Percentiles rank a stretch among this genome's conserved stretches.
Evolutionary conservation across 2,113 vertebrate species (phyloP).

Genomic region (Chamaetylas fuelleborni): DNA sequence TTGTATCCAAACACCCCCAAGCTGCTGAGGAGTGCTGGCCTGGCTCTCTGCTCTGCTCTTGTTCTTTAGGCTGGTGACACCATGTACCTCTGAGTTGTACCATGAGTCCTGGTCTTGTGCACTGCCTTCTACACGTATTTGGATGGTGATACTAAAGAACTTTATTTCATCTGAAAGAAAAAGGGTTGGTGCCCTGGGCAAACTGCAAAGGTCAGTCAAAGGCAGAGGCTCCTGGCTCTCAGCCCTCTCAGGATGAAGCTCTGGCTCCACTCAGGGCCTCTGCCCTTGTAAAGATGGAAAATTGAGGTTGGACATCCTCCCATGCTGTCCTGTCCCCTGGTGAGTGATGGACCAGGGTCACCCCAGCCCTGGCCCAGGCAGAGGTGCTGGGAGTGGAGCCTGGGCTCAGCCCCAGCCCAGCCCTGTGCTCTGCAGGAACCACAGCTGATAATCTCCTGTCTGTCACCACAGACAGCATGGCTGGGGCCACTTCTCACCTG

Average conservation of each 20-base stretch:
- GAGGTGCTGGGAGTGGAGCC: not conserved
- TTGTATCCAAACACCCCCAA: not conserved
- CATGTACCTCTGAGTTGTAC: not conserved
- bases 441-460: not conserved
- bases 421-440: not conserved
- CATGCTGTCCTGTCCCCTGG: not conserved
- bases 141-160: not conserved
- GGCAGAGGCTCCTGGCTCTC: not conserved
- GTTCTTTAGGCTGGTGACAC: not conserved
- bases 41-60: not conserved
- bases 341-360: not conserved
- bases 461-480: not conserved
- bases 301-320: not conserved
- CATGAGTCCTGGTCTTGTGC: not conserved
- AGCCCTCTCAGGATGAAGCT: not conserved
- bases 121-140: not conserved
- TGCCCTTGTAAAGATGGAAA: not conserved
- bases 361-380: not conserved
- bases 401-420: not conserved
- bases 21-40: not conserved
- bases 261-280: not conserved
- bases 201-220: not conserved
- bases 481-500: not conserved
- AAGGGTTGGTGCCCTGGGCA: not conserved
- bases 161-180: not conserved